phyloP scores from a whole-genome alignment of 1,140 invertebrate genomes.

The Drosophila gunungcola region DNA sequence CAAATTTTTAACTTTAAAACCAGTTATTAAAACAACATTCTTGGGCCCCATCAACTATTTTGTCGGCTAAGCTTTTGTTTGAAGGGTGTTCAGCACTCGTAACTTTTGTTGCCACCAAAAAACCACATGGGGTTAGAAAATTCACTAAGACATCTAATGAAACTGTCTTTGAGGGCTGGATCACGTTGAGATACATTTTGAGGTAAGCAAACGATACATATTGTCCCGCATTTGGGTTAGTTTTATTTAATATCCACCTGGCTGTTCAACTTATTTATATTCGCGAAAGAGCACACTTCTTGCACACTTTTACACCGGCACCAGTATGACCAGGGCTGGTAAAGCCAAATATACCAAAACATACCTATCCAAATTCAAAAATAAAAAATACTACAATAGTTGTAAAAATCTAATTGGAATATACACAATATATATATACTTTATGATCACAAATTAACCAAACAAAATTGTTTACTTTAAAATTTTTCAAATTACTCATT shows the following conservation, averaged over 20 bases:
- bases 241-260: slow-evolving; percentile 41
- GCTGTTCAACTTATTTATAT: slow-evolving; percentile 27
- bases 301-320: slow-evolving; percentile 38
- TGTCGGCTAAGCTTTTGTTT: background rate
- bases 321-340: slow-evolving; percentile 5
- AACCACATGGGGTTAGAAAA: slow-evolving; percentile 23
- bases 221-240: slow-evolving; percentile 10
- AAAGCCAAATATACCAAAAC: background rate
- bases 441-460: too few species aligned
- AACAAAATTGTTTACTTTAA: too few species aligned
- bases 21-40: background rate
- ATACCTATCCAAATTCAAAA: too few species aligned
- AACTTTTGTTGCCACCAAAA: slow-evolving; percentile 16
- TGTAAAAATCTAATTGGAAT: too few species aligned
- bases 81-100: background rate
- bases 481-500: too few species aligned
- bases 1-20: background rate
- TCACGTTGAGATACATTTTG: background rate
- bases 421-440: background rate
- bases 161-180: too few species aligned
- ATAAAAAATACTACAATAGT: too few species aligned
- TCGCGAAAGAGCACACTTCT: slow-evolving; percentile 39
- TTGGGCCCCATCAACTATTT: too few species aligned
- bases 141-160: background rate
- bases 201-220: background rate